Evolutionary conservation across 2,888 invertebrate genomes (phyloP), one percentile per base, ranked within the genome.

Genomic region (Falcaria lacertinaria): DNA sequence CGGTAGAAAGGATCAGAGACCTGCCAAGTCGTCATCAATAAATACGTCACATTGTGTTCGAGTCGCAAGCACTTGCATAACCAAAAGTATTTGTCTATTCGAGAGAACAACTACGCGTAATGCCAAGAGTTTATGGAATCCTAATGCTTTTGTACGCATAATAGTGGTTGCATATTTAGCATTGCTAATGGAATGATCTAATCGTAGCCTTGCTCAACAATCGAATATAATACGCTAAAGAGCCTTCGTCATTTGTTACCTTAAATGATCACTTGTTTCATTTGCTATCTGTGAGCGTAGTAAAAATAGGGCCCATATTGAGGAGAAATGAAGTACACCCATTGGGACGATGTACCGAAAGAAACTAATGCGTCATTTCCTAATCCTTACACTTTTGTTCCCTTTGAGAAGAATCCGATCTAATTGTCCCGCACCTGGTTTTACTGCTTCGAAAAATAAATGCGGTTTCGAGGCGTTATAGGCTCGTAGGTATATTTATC

Each of bases 1-100:
- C 97, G 89, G 76, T 96, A 97, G 84, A 97, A 97, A 0, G 98
- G 98, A 82, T 98, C 98, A 0, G 98, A 94, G 42, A 98, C 92
- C 76, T 98, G 98, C 99, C 99, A 99, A 1, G 97, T 96, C 2
- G 95, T 96, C 93, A 99, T 96, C 15, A 15, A 15, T 8, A 34
- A n/a, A 19, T 7, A 13, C 19, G 17, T n/a, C 35, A 17, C 7
- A 35, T 34, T 35, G 33, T 39, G 33, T 39, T 34, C 38, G 34
- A 39, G 41, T 43, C 39, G 45, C 48, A n/a, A n/a, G n/a, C n/a
- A n/a, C n/a, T 75, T 74, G 69, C 67, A 59, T 59, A 70, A 67
- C 49, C 56, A 51, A 48, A 55, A 46, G 54, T 59, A 64, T 76
- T 60, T 74, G 67, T 67, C 64, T 68, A 73, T 73, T 75, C 73